Evolutionary conservation across 2,113 vertebrate species (phyloP).

Genomic region (Balaeniceps rex): DNA sequence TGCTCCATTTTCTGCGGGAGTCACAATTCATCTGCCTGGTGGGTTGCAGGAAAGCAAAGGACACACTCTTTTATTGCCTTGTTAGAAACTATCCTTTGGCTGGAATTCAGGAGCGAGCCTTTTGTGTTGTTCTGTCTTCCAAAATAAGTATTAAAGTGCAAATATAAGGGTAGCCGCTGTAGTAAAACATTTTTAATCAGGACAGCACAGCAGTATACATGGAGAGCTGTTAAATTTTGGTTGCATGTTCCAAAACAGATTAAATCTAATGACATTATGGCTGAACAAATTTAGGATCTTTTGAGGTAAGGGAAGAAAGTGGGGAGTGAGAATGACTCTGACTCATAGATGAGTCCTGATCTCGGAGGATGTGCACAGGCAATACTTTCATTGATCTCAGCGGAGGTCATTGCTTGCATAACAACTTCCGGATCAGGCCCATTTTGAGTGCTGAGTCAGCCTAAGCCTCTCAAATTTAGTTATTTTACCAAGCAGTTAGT

Average conservation of each 20-base stretch:
- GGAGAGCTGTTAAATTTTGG: background rate
- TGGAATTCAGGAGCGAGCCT: background rate
- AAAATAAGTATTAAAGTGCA: background rate
- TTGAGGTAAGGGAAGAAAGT: conserved; percentile 23
- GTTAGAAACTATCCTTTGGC: background rate
- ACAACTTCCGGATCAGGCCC: background rate
- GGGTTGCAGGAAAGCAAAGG: background rate
- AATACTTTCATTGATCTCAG: conserved; percentile 23
- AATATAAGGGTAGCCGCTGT: background rate
- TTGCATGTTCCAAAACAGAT: background rate
- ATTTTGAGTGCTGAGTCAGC: conserved; percentile 30
- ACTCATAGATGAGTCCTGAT: conserved; percentile 48
- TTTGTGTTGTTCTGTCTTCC: background rate
- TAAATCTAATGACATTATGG: background rate
- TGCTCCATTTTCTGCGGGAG: background rate
- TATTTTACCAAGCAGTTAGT: background rate
- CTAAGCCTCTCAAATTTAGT: background rate
- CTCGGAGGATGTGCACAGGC: background rate
- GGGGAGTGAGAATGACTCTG: conserved; percentile 31
- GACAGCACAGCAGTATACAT: background rate
- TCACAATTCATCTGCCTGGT: background rate
- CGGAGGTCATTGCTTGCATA: conserved; percentile 20
- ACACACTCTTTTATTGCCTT: background rate
- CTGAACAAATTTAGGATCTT: conserved; percentile 6
- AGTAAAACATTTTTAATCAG: background rate